Conservation (phyloP, 1,140 invertebrate species). For the Akabosia matsudoensis region DNA sequence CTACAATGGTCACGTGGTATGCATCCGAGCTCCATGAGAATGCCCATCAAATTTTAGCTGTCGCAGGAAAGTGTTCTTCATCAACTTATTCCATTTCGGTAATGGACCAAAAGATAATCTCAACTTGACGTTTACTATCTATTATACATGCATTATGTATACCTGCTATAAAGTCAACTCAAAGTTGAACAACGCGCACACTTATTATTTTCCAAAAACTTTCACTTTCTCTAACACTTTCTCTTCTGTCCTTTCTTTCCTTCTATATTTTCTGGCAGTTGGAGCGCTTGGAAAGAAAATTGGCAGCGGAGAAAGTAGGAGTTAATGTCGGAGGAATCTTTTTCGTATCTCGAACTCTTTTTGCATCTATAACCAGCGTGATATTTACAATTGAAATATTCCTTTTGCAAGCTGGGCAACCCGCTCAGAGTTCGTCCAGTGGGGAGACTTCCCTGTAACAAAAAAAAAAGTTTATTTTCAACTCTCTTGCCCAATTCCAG, state of each 20-base stretch:
- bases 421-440: background rate
- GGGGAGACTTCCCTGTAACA: background rate
- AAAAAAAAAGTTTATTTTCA: background rate
- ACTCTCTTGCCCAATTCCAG: background rate
- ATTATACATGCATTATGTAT: background rate
- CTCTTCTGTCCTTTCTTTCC: background rate
- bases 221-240: background rate
- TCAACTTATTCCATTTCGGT: background rate
- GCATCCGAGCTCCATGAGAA: background rate
- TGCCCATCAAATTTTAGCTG: background rate
- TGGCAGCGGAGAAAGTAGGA: background rate
- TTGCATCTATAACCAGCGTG: conserved; percentile 3
- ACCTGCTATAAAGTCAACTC: no score
- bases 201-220: no score
- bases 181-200: no score
- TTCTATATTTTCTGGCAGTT: background rate
- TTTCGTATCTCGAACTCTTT: background rate
- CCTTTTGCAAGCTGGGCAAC: background rate
- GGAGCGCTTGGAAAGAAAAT: background rate
- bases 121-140: background rate
- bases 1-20: background rate
- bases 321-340: background rate
- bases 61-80: background rate
- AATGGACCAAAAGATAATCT: background rate
- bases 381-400: conserved; percentile 9